Percentiles rank a stretch among this genome's conserved stretches.
Conservation (phyloP, 2,888 invertebrate genomes). For the Drosophila monieri region DNA sequence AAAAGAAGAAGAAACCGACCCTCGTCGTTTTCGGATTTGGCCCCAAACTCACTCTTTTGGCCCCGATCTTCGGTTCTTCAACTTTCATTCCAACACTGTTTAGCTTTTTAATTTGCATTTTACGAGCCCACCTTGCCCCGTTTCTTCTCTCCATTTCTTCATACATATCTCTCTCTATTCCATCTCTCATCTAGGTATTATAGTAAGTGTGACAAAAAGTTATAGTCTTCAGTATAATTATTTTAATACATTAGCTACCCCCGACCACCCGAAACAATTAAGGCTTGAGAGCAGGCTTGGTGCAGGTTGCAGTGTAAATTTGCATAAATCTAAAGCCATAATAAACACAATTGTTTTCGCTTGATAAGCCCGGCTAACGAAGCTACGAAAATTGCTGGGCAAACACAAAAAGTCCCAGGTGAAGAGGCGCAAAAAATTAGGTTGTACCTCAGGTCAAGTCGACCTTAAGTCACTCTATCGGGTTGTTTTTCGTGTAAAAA, state of each 20-base stretch:
- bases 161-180: not conserved
- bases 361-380: slow-evolving; percentile 26
- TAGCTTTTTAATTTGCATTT: slow-evolving; percentile 70
- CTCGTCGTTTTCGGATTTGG: slow-evolving; percentile 40
- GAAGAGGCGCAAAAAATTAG: slow-evolving; percentile 20
- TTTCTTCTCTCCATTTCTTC: slow-evolving; percentile 1
- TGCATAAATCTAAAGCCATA: slow-evolving; percentile 7
- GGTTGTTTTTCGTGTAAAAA: too few species aligned
- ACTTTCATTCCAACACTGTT: slow-evolving; percentile 68
- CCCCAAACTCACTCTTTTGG: slow-evolving; percentile 48
- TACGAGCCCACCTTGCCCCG: slow-evolving; percentile 48
- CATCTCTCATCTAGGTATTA: not conserved
- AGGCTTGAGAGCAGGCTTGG: slow-evolving; percentile 1
- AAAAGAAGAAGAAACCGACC: slow-evolving; percentile 20
- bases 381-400: slow-evolving; percentile 23
- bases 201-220: slow-evolving; percentile 3
- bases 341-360: slow-evolving; percentile 4
- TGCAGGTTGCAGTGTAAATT: slow-evolving; percentile 12
- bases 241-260: slow-evolving; percentile 4
- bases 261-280: not conserved
- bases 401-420: slow-evolving; percentile 23
- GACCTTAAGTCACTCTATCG: not conserved
- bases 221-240: slow-evolving; percentile 15
- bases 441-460: not conserved
- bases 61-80: slow-evolving; percentile 66